Base-by-base conservation (phyloP, 1,140 invertebrate genomes). In the Dendrolimus kikuchii region DNA sequence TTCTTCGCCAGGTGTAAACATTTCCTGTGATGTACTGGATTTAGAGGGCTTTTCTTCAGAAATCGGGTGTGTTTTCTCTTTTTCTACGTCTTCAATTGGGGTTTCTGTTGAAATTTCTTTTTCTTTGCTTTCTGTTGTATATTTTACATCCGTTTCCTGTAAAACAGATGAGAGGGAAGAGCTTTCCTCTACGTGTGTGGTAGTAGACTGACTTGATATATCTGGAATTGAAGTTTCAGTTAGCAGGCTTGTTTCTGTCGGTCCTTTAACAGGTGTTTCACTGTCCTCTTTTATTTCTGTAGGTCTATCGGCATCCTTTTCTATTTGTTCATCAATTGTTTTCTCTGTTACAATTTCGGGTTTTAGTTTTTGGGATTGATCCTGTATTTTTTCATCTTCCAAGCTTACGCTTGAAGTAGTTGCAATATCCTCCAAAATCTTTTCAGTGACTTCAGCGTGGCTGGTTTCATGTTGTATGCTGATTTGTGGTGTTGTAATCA, bases 1-100 rank as follows among this genome's bases (percentile, higher is more conserved):
- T 59, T 73, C 67, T 55, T 75, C 68, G 51, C 68, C 67, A 51
- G 59, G 47, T 43, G 49, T 51, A 41, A 56, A 74, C 40, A 59
- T 74, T 74, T 61, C 71, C 36, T 55, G 55, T 56, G 38, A 43
- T 53, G 46, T 53, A 52, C 71, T 53, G 44, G 40, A 36, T 43
- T 57, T 37, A 36, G 46, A 46, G 38, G 62, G 50, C 53, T 60
- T 61, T 49, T 64, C 59, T 49, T 39, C 51, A 46, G 57, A 48
- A 48, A 42, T 54, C 38, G 46, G 47, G 6, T 9, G 4, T 8
- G 43, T 45, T 45, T 60, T 61, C 51, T 72, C 64, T 8, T 59
- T 51, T 23, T 43, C 56, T 36, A 39, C 46, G 9, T 38, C 7
- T 38, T 61, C 10, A 40, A 50, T 49, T 6, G 42, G 9, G 1